A percentile compares a stretch with the other conserved stretches of the same genome.
phyloP scores from a whole-genome alignment of 2,113 vertebrate genomes.

The Machaerirhynchus nigripectus region DNA sequence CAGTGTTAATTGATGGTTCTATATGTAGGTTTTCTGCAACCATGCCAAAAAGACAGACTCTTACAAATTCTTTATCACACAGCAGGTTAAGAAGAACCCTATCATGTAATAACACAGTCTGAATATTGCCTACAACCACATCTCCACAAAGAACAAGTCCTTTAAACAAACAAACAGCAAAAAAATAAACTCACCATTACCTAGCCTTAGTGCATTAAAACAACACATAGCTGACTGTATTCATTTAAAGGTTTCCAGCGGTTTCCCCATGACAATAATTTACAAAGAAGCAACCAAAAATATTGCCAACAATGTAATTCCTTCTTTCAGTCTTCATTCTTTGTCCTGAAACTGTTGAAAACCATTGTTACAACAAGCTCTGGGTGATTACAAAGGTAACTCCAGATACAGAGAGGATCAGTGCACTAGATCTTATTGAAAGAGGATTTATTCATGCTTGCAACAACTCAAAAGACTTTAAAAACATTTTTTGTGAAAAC shows the following conservation, averaged over 20 bases:
- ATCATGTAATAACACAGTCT: background rate
- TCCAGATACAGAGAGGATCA: slow-evolving; percentile 1
- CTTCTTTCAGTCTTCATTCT: background rate
- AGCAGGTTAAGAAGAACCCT: background rate
- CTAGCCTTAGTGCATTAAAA: background rate
- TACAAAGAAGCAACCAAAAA: background rate
- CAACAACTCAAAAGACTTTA: background rate
- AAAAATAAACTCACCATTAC: background rate
- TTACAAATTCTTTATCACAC: background rate
- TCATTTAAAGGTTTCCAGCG: background rate
- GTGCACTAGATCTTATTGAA: background rate
- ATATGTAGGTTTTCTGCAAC: background rate
- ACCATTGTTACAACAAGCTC: background rate
- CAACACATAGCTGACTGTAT: background rate
- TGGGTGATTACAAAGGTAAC: slow-evolving; percentile 6
- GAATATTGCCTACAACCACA: background rate
- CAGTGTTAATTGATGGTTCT: slow-evolving; percentile 6
- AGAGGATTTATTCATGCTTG: background rate
- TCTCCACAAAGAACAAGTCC: background rate
- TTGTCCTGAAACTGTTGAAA: background rate
- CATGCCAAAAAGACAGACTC: background rate
- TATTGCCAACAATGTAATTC: background rate
- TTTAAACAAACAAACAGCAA: background rate
- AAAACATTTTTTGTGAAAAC: background rate
- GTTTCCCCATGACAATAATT: background rate